Conservation (phyloP, 2,113 vertebrate species). For the Pollachius pollachius region DNA sequence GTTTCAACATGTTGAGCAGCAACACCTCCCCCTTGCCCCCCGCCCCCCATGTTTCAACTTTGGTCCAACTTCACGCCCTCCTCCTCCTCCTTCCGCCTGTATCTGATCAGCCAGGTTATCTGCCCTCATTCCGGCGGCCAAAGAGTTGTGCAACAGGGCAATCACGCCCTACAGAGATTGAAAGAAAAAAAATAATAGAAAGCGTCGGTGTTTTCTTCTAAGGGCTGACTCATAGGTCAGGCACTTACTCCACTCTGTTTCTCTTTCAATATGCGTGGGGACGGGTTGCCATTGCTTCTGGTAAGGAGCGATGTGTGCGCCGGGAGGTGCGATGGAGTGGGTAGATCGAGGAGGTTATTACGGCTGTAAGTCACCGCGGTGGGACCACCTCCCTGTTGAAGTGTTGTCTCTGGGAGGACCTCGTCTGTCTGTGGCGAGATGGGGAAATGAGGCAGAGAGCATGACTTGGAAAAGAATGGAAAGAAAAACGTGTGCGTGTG, state of each 20-base stretch:
- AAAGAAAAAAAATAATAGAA: neutral
- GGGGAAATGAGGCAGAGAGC: too few species aligned
- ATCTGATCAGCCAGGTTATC: constrained; percentile 34
- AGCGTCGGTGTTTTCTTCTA: constrained; percentile 35
- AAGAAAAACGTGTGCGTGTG: too few species aligned
- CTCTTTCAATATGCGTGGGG: neutral
- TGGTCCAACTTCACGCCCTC: constrained; percentile 36
- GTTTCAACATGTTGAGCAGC: neutral
- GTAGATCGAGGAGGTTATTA: too few species aligned
- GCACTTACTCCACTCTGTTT: constrained; percentile 15
- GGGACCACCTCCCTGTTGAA: too few species aligned
- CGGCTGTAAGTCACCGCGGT: too few species aligned
- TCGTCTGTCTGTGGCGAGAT: too few species aligned
- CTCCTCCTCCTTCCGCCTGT: constrained; percentile 38
- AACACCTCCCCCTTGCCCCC: constrained; percentile 4
- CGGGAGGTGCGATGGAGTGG: too few species aligned
- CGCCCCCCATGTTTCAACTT: constrained; percentile 20
- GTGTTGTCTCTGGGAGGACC: too few species aligned
- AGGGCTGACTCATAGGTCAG: constrained; percentile 50
- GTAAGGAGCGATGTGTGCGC: too few species aligned
- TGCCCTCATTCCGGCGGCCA: constrained; percentile 24
- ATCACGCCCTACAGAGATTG: constrained; percentile 11
- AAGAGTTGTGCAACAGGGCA: constrained; percentile 40
- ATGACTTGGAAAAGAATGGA: too few species aligned
- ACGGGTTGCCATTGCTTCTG: too few species aligned